Base-by-base conservation (phyloP, 2,113 vertebrate species). In the Thunnus thynnus region DNA sequence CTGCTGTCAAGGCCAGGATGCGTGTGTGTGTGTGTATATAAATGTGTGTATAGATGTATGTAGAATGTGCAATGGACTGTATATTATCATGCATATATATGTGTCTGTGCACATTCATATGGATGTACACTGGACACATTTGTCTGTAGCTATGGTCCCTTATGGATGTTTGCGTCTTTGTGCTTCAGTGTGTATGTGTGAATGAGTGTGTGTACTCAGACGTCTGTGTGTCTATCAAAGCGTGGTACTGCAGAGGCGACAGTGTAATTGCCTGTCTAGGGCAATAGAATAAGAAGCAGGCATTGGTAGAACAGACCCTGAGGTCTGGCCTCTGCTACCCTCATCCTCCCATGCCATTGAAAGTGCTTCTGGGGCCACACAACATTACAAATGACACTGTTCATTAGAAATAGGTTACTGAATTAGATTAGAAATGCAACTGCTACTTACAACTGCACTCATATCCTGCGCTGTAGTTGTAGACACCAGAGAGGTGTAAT, bases 241-340 rank as follows among this genome's bases (percentile, higher is more conserved):
- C 62, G 25, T 0, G 0, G 56, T 52, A 25, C 80, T 47, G 83
- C 56, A 64, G 78, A 84, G 72, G 65, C 50, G 48, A 90, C 71
- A 27, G 72, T 72, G 83, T 90, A 90, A 93, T 91, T 92, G 90
- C 86, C 76, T 91, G 83, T 89, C 84, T 55, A 5, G 72, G 75
- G 81, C 82, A 62, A 25, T 48, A 66, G 84, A 85, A 80, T 86
- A 80, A 87, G 65, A 85, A 71, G 54, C 74, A 78, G 78, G 5
- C 54, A 61, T 32, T 67, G 56, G 68, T 60, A 17, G 52, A 79
- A n/a, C 60, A 30, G 76, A 7, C 82, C 66, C 78, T 70, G 75
- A 81, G 85, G 79, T 90, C 71, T 88, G n/a, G 4, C 76, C 51
- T 71, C 73, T 63, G 77, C 57, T 52, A 22, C 55, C 73, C 32